Evolutionary conservation across 1,140 invertebrate genomes (phyloP).

Genomic region (Protaetia brevitarsis): DNA sequence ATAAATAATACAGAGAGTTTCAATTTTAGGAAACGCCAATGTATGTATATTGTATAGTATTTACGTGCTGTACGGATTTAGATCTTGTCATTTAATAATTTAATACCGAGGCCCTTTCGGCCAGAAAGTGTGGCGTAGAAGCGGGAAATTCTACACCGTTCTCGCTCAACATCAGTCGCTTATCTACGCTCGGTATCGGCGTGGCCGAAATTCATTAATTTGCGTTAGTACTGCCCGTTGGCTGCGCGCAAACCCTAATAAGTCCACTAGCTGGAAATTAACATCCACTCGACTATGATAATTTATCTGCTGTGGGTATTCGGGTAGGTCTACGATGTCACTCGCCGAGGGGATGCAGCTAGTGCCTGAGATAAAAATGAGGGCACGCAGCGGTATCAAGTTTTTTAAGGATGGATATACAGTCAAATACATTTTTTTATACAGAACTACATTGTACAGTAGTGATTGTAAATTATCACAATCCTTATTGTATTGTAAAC

Average conservation of each 20-base stretch:
- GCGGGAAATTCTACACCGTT: not conserved
- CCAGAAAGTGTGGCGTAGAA: conserved; percentile 1
- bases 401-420: no score
- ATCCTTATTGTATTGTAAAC: no score
- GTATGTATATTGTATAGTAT: not conserved
- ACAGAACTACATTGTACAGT: no score
- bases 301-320: conserved; percentile 28
- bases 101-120: conserved; percentile 7
- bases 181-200: conserved; percentile 26
- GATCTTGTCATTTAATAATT: conserved; percentile 17
- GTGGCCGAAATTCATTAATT: conserved; percentile 29
- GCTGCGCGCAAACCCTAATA: conserved; percentile 9
- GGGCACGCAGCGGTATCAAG: no score
- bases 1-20: not conserved
- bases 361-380: no score
- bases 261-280: conserved; percentile 28
- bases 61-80: not conserved
- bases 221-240: conserved; percentile 13
- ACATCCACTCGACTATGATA: conserved; percentile 21
- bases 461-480: no score
- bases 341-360: no score
- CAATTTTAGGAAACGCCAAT: not conserved
- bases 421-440: no score
- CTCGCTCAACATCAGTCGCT: no score
- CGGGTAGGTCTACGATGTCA: no score